A percentile compares a stretch with the other conserved stretches of the same genome.
phyloP scores from a whole-genome alignment of 1,140 invertebrate species.

The Drosophila guanche region DNA sequence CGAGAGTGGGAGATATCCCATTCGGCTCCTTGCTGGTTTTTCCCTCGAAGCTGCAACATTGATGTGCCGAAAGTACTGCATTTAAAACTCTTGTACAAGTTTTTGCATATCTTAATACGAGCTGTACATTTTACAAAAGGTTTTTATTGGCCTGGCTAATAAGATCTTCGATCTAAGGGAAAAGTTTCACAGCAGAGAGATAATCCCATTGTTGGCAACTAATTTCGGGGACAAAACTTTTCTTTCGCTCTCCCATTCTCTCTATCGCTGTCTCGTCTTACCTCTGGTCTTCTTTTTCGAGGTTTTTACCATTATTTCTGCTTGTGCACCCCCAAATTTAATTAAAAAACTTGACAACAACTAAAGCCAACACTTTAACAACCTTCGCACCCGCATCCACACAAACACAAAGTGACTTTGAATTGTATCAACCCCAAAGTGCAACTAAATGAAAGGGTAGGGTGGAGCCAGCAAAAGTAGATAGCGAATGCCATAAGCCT shows the following conservation, averaged over 20 bases:
- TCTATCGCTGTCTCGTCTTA: not conserved
- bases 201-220: conserved; percentile 50
- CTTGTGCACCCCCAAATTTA: conserved; percentile 39
- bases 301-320: not conserved
- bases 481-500: conserved; percentile 8
- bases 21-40: conserved; percentile 1
- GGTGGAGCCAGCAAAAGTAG: not conserved
- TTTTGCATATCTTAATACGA: too few relatives aligned
- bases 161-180: conserved; percentile 4
- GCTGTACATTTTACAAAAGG: conserved; percentile 8
- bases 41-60: conserved; percentile 30
- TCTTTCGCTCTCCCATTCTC: not conserved
- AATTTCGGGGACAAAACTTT: conserved; percentile 36
- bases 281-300: conserved; percentile 15
- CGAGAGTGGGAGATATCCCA: conserved; percentile 31
- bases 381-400: not conserved
- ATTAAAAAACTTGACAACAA: conserved; percentile 59
- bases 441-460: conserved; percentile 12
- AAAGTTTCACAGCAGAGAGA: conserved; percentile 32
- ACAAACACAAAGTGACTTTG: conserved; percentile 31
- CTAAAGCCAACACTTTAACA: conserved; percentile 18
- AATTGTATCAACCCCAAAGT: conserved; percentile 37
- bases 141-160: conserved; percentile 40
- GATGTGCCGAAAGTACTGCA: conserved; percentile 25
- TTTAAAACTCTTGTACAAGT: conserved; percentile 14